Conservation (phyloP, 1,140 invertebrate species). For the Temnothorax longispinosus region DNA sequence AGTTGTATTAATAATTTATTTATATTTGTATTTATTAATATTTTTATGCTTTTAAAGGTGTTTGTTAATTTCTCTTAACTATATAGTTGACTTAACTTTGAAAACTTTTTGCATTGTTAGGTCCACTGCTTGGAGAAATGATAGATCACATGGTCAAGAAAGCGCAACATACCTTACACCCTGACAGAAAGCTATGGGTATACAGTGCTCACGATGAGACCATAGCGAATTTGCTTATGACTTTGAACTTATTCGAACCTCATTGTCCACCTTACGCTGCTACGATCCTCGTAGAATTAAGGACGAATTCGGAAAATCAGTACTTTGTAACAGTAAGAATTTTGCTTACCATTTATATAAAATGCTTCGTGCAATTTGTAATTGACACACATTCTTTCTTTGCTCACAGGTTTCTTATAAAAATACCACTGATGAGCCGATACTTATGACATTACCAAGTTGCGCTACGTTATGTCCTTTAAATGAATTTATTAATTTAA, state of each 20-base stretch:
- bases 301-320: slow-evolving; percentile 79
- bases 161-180: slow-evolving; percentile 79
- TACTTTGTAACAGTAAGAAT: slow-evolving; percentile 83
- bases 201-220: slow-evolving; percentile 95
- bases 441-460: slow-evolving; percentile 86
- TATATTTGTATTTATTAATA: background rate
- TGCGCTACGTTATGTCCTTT: slow-evolving; percentile 88
- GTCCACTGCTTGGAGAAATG: slow-evolving; percentile 90
- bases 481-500: slow-evolving; percentile 85
- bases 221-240: slow-evolving; percentile 91
- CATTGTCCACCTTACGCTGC: slow-evolving; percentile 91
- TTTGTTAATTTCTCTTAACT: background rate
- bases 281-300: slow-evolving; percentile 91
- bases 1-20: slow-evolving; percentile 23
- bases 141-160: slow-evolving; percentile 87
- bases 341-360: slow-evolving; percentile 16
- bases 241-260: slow-evolving; percentile 90
- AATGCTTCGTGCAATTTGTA: background rate
- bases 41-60: background rate
- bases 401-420: slow-evolving; percentile 87
- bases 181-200: slow-evolving; percentile 89
- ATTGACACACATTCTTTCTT: slow-evolving; percentile 48
- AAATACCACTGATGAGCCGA: slow-evolving; percentile 87
- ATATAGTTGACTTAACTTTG: slow-evolving; percentile 43
- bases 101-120: slow-evolving; percentile 77